These are phyloP conservation scores for Bos indicus DNA, from an alignment of 2,113 vertebrate genomes.

Conservation along the genomic window DNA sequence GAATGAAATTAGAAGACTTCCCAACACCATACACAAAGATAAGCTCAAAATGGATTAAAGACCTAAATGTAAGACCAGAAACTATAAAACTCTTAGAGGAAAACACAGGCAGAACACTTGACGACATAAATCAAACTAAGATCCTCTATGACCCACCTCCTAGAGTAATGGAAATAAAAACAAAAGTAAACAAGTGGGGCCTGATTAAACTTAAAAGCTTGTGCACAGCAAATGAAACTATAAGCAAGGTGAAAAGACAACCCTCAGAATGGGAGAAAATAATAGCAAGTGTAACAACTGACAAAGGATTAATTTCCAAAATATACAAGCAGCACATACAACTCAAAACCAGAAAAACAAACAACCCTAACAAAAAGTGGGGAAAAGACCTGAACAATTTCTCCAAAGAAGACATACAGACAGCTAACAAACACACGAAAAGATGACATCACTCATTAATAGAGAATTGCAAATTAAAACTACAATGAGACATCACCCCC, in stretches of 20 bases:
- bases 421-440: not conserved
- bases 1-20: not conserved
- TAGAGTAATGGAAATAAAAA: not conserved
- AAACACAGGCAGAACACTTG: not conserved
- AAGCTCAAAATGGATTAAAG: not conserved
- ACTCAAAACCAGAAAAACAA: not conserved
- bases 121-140: not conserved
- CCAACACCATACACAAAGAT: not conserved
- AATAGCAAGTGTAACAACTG: not conserved
- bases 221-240: not conserved
- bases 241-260: not conserved
- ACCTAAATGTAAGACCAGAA: not conserved
- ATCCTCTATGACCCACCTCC: not conserved
- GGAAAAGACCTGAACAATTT: not conserved
- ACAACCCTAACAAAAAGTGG: not conserved
- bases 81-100: not conserved
- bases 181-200: not conserved
- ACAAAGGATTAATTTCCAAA: not conserved
- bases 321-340: not conserved
- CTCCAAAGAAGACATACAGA: not conserved
- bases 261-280: not conserved
- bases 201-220: not conserved
- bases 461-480: not conserved
- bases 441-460: not conserved
- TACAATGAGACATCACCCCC: not conserved